Percentiles rank a stretch among this genome's conserved stretches.
These are phyloP conservation scores for Scalopus aquaticus DNA, from an alignment of 2,113 vertebrate genomes.

Conservation along the genomic window DNA sequence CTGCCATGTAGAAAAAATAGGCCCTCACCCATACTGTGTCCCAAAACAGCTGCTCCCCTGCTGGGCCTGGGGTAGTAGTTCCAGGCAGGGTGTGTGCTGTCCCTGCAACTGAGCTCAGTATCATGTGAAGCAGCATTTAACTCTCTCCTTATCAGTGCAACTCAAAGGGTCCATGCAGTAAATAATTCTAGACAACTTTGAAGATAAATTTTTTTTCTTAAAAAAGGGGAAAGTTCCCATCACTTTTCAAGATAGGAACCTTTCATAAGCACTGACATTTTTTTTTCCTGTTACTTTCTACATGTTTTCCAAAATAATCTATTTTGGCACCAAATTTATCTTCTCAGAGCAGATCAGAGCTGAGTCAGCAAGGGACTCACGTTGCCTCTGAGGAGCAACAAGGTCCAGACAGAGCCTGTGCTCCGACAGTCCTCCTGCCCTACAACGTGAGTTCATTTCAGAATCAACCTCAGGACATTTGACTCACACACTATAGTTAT, in stretches of 20 bases:
- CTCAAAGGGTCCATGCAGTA: background rate
- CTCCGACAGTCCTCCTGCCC: background rate
- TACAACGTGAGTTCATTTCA: background rate
- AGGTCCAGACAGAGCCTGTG: fast-evolving
- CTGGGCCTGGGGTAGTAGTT: fast-evolving
- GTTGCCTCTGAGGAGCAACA: background rate
- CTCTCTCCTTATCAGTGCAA: background rate
- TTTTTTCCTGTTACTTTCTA: background rate
- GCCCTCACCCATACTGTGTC: background rate
- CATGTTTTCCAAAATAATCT: background rate
- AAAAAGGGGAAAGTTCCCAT: constrained; percentile 12
- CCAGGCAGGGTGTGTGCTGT: fast-evolving
- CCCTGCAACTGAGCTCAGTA: background rate
- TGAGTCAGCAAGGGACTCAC: constrained; percentile 18
- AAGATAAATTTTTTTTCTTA: background rate
- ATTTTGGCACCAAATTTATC: background rate
- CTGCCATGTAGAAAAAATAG: background rate
- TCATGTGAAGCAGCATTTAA: background rate
- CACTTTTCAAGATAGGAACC: background rate
- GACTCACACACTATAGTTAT: background rate
- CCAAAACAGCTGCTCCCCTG: background rate
- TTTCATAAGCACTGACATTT: background rate
- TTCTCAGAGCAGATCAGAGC: background rate
- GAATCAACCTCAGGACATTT: background rate
- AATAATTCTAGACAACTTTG: background rate